Evolutionary conservation across 1,140 invertebrate genomes (phyloP).

Genomic region (Rhizoglyphus robini): DNA sequence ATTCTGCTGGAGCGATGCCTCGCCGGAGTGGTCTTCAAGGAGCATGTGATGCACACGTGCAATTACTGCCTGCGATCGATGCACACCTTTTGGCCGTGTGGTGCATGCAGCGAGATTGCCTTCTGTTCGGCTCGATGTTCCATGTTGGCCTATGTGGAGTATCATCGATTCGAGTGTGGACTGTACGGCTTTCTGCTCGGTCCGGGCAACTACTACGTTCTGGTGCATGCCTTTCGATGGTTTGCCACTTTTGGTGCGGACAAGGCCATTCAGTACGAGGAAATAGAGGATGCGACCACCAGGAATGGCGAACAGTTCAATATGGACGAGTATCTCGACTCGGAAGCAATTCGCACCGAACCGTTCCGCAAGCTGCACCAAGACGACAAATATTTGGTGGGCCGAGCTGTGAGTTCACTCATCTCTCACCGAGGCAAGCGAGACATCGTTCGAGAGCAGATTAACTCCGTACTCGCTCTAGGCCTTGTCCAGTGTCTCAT

Average conservation of each 20-base stretch:
- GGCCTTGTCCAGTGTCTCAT: background rate
- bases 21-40: background rate
- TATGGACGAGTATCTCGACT: background rate
- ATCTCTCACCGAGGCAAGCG: background rate
- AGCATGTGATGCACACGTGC: background rate
- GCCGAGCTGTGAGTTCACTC: background rate
- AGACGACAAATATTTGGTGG: background rate
- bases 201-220: background rate
- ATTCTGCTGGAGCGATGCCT: background rate
- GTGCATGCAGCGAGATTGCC: background rate
- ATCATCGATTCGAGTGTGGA: conserved; percentile 9
- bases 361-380: background rate
- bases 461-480: background rate
- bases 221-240: background rate
- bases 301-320: background rate
- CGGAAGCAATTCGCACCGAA: background rate
- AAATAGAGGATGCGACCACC: background rate
- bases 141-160: background rate
- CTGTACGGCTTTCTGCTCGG: background rate
- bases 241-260: background rate
- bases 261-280: background rate
- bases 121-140: background rate
- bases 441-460: background rate
- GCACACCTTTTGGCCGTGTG: background rate
- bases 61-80: background rate